Evolutionary conservation across 1,140 invertebrate species (phyloP), one percentile per base, ranked within the genome.

Genomic region (Chironomus striatipennis): DNA sequence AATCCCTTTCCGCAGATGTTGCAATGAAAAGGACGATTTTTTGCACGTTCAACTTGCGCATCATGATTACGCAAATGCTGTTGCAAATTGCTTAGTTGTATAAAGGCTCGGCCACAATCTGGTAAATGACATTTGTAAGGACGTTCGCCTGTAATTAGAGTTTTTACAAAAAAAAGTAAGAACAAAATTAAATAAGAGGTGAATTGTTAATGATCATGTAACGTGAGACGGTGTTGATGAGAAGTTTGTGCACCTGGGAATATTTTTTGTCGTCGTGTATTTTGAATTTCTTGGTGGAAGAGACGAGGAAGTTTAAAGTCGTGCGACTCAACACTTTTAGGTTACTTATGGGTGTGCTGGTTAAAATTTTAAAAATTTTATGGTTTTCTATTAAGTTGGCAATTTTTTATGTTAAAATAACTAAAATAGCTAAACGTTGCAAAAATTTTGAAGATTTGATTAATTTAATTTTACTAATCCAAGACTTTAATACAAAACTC

Each of bases 41-140:
- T 97, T 80, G 95, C 94, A 76, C 96, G 88, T 82, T 97, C 95
- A 75, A 97, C 92, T 83, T 97, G 95, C 74, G 94, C 93, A 80
- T 98, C 96, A 84, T 98, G 96, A 85, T 97, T 98, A 76, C 96
- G 87, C 77, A 98, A 88, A 83, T 98, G 96, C 81, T 98, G 96
- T 81, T 98, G 96, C 10, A 98, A 89, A 84, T 98, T 98, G 42
- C 95, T 97, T 79, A 98, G 88, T 85, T 98, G 96, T 81, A 98
- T 98, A 85, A 98, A 98, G 75, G 95, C 95, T 78, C 95, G 87
- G 24, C 95, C 95, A 84, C 96, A 98, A 80, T 97, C 95, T 42
- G 94, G 93, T 79, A 97, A 87, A 81, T 97, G 94, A 84, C 96
- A 98, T 85, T 96, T 95, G 87, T 98, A 98, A 9, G 96, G 96